Conservation (phyloP, 2,113 vertebrate species). For the Natator depressus region DNA sequence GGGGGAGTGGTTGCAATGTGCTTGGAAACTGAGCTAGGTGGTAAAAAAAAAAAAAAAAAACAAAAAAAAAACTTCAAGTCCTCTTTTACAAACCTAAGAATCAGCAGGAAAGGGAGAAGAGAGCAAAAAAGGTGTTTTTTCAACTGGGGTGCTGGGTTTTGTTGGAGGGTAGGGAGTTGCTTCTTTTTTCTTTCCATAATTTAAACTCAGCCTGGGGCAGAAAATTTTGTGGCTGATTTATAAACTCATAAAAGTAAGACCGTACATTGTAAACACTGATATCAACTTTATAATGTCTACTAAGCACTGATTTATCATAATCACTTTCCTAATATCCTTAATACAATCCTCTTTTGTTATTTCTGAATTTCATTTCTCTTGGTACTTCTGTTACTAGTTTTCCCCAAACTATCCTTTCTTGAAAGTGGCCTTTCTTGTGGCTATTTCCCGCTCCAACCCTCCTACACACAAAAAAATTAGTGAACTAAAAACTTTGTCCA, state of each 20-base stretch:
- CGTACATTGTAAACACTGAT: neutral
- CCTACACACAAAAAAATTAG: neutral
- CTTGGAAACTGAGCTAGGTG: neutral
- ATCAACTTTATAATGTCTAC: neutral
- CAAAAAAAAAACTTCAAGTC: neutral
- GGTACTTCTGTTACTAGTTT: slow-evolving; percentile 3
- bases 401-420: neutral
- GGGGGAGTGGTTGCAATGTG: neutral
- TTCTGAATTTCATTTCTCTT: neutral
- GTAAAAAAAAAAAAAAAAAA: neutral
- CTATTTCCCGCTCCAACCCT: neutral
- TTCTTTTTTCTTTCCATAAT: neutral
- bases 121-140: neutral
- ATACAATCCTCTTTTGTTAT: neutral
- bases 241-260: neutral
- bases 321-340: neutral
- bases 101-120: neutral
- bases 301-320: neutral
- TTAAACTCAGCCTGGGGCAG: neutral
- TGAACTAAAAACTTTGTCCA: slow-evolving; percentile 20
- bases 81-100: neutral
- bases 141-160: neutral
- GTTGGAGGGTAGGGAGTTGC: neutral
- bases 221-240: neutral
- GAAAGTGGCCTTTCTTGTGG: neutral